Evolutionary conservation across 2,888 invertebrate genomes (phyloP), one percentile per base, ranked within the genome.

Genomic region (Bugulina stolonifera): DNA sequence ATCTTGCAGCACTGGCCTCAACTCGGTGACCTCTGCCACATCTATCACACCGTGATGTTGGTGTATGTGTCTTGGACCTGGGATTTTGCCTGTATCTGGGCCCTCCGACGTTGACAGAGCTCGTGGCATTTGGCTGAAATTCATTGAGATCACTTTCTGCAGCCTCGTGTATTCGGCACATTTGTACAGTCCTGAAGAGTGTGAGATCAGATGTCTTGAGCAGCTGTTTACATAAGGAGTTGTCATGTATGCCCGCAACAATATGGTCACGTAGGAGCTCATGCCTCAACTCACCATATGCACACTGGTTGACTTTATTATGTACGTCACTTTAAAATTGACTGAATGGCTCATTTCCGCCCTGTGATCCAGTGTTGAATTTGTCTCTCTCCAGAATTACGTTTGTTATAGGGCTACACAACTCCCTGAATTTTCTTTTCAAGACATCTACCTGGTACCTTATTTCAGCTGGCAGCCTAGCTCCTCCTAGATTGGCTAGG

Each of bases 141-240:
- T 52, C 52, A 52, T 52, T 52, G 22, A 52, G 10, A 52, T 52
- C 52, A 22, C 52, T 52, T 22, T 52, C 52, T 52, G 52, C 52
- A 52, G 52, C 52, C 22, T 52, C 52, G 52, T 52, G 52, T 52
- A 52, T 52, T 10, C 52, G 52, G 52, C 52, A 22, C 52, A 52
- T 52, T 52, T 52, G 52, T 52, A 52, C 22, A 52, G 52, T 52
- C 52, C 52, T 52, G 52, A 52, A 10, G 22, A 52, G 52, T 10
- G 52, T 52, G 52, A 52, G 52, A 52, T 52, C 52, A 52, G 52
- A 52, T 52, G 52, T 52, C 22, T 52, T 52, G 52, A 52, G 52
- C 52, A 52, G 52, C 52, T 52, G 52, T 22, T 52, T 52, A 52
- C 22, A 22, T 22, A 52, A 22, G 52, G 52, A 52, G 52, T 52